Evolutionary conservation across 2,797 vertebrate genomes (phyloP), one percentile per base, ranked within the genome.

Genomic region (Mastacembelus armatus): DNA sequence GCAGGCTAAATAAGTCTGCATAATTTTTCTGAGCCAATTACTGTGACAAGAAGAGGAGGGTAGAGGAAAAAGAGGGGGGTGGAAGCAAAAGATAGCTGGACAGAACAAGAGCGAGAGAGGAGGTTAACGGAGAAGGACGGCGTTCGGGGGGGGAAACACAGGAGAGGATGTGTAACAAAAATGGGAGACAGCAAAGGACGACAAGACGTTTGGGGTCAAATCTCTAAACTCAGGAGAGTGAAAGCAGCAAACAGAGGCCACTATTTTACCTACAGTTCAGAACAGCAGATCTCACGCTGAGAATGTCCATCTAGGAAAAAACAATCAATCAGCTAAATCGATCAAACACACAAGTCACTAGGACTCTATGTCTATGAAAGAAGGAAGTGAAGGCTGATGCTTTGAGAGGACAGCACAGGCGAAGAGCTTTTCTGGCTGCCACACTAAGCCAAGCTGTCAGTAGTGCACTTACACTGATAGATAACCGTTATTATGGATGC

Each of bases 1-100:
- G 62, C 74, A 60, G 30, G 66, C 81, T 80, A 78, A 80, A 82
- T 77, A 84, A 85, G 85, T 81, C 85, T 84, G 74, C 71, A 85
- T 87, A 55, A 66, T 81, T 74, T 79, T 68, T 84, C 69, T 38
- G 62, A 84, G 65, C 78, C 87, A 89, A 90, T 91, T 89, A 91
- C 66, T 12, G 36, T 76, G 84, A 88, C 80, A 68, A 58, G 68
- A 44, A 30, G 40, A 48, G 57, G 45, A 54, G 11, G 33, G 49
- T 7, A 32, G 59, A 7, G 22, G 47, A 35, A 35, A 35, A 24
- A 10, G 62, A 1, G 18, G 24, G 15, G 24, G 33, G 10, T 44
- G 10, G 33, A 35, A 26, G 38, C 49, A n/a, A 14, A 44, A 27
- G 55, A 30, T 2, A 27, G 52, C 36, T 11, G 35, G 67, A 80